Percentiles rank a stretch among this genome's conserved stretches.
Evolutionary conservation across 1,140 invertebrate species (phyloP).

Genomic region (Sipha flava): DNA sequence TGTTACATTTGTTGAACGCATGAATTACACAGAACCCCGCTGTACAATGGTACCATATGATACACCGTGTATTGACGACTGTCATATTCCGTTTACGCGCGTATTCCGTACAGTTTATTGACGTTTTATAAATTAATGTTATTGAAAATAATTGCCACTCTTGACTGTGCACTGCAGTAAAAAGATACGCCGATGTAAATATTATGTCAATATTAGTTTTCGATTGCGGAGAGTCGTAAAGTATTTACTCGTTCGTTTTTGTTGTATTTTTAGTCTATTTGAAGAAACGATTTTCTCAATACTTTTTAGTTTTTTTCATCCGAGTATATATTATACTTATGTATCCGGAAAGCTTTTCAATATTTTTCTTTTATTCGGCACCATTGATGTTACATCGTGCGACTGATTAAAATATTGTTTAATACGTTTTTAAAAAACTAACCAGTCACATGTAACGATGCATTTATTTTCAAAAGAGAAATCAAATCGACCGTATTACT

Average conservation of each 20-base stretch:
- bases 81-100: no score
- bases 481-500: not conserved
- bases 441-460: not conserved
- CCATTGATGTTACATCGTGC: not conserved
- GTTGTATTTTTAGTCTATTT: constrained; percentile 9
- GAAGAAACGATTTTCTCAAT: constrained; percentile 4
- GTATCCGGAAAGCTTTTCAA: not conserved
- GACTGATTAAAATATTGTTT: constrained; percentile 5
- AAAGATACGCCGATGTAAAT: not conserved
- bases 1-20: no score
- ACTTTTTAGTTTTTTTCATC: not conserved
- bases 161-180: not conserved
- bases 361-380: not conserved
- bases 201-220: not conserved
- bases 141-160: not conserved
- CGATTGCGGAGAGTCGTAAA: not conserved
- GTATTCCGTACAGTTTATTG: no score
- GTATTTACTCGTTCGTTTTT: not conserved
- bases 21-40: no score
- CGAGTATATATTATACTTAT: not conserved
- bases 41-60: no score
- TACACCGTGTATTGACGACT: no score
- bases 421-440: not conserved
- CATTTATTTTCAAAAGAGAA: no score
- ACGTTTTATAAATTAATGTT: not conserved